Evolutionary conservation across 2,888 invertebrate genomes (phyloP), one percentile per base, ranked within the genome.

Genomic region (Chalcosyrphus nemorum): DNA sequence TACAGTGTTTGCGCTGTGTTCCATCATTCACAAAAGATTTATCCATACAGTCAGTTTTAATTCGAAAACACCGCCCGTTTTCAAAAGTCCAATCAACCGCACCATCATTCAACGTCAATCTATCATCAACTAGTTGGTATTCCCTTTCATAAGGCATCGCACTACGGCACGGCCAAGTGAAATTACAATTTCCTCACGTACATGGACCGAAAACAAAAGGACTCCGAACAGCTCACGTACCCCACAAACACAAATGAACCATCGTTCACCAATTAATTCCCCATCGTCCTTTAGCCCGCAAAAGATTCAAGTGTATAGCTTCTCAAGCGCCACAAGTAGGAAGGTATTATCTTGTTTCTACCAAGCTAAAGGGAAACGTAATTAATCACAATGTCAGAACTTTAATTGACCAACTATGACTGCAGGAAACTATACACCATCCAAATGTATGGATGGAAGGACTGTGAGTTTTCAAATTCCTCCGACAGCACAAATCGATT

Each of bases 91-190:
- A 71, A 72, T 54, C 52, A 43, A 52, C 21, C 29, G 2, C 43
- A 50, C 32, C n/a, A 41, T 29, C 72, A 63, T 15, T 63, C 61
- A 63, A 21, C 32, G 43, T 54, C 72, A 63, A 19, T 54, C 61
- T 29, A 29, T 43, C 41, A 50, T 13, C 24, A 17, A 13, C 9
- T 27, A 32, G 41, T 15, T 61, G 32, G 56, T 24, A 43, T 29
- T 15, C 29, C n/a, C 15, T 29, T 21, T 41, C 41, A 52, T 52
- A 52, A 59, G 13, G 5, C 7, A 29, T 52, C 15, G 59, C 29
- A 17, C 4, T 24, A 4, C 24, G 24, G 24, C 4, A 15, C 27
- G 2, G 4, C 24, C 24, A 24, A 24, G 43, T 43, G 29, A 41
- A 61, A 63, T 72, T 54, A 45, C 29, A 32, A 54, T 54, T 15